Base-by-base conservation (phyloP, 1,140 invertebrate genomes). In the Arion vulgaris region DNA sequence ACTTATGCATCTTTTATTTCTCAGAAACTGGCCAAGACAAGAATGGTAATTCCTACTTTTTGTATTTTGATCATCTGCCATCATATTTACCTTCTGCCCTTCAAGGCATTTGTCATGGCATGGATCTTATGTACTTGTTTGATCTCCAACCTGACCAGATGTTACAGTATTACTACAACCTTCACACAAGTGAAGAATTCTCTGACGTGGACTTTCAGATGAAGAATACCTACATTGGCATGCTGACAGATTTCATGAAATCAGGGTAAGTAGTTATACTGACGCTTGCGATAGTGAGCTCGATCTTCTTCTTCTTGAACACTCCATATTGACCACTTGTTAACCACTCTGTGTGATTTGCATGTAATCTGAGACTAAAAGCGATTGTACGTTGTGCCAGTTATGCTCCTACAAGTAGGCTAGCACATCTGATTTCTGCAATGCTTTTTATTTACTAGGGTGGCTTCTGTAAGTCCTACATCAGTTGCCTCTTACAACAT, bases 21-120 rank as follows among this genome's bases (percentile, higher is more conserved):
- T 19, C 68, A 71, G 68, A 28, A 4, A 34, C n/a, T 34, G 38
- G 11, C 34, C 9, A 34, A 32, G 13, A 34, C 9, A 28, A 34
- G 4, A 23, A 13, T 9, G 72, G 72, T 13, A 49, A 26, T 9
- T 74, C 72, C 13, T 74, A 41, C 72, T 74, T 74, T n/a, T 32
- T 74, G 72, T 74, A 49, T 19, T 74, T 74, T 74, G 72, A 74
- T 26, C 15, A 45, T 39, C n/a, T 74, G 7, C 72, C 72, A 19
- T 36, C 28, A 17, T 74, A 45, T 32, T 15, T 45, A 11, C 72
- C 72, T 15, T 41, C 72, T 26, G n/a, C 38, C 5, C 38, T 45
- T 41, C 38, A 74, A 39, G 72, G 72, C 28, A 74, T 49, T 15
- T 2, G 2, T 19, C 72, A 74, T 74, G 45, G 72, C 41, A 9